Evolutionary conservation across 2,888 invertebrate species (phyloP).

Genomic region (Napeogenes inachia): DNA sequence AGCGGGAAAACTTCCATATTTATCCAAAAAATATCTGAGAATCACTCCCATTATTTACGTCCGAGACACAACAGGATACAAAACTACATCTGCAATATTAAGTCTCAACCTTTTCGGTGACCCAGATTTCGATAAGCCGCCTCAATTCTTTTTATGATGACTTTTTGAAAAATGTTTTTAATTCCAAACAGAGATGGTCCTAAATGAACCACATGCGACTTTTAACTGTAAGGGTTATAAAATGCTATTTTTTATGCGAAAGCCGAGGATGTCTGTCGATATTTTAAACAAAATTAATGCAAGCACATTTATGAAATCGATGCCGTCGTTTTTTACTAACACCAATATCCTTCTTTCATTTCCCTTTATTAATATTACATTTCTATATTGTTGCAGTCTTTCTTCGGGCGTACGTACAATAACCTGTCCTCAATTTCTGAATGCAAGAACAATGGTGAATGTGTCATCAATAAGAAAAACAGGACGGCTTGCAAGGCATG

Average conservation of each 20-base stretch:
- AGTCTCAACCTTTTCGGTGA: constrained; percentile 69
- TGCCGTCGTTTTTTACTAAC: constrained; percentile 49
- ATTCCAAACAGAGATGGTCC: constrained; percentile 57
- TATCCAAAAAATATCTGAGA: constrained; percentile 64
- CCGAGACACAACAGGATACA: constrained; percentile 60
- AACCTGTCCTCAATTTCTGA: constrained; percentile 92
- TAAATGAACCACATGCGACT: constrained; percentile 61
- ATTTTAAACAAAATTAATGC: constrained; percentile 71
- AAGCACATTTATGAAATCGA: constrained; percentile 53
- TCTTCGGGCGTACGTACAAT: constrained; percentile 95
- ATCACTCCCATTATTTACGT: constrained; percentile 71
- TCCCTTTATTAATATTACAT: constrained; percentile 46
- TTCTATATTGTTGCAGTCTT: constrained; percentile 85
- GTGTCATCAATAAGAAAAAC: constrained; percentile 95
- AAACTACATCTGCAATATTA: constrained; percentile 66
- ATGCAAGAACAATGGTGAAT: constrained; percentile 94
- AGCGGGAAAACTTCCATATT: constrained; percentile 73
- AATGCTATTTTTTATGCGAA: constrained; percentile 69
- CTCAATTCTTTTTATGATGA: constrained; percentile 70
- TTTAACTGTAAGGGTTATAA: constrained; percentile 73
- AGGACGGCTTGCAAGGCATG: constrained; percentile 95
- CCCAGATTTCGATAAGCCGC: constrained; percentile 67
- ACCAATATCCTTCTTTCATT: constrained; percentile 45
- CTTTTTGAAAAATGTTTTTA: constrained; percentile 77
- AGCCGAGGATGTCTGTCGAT: constrained; percentile 65